Evolutionary conservation across 2,888 invertebrate species (phyloP).

Genomic region (Temnothorax unifasciatus): DNA sequence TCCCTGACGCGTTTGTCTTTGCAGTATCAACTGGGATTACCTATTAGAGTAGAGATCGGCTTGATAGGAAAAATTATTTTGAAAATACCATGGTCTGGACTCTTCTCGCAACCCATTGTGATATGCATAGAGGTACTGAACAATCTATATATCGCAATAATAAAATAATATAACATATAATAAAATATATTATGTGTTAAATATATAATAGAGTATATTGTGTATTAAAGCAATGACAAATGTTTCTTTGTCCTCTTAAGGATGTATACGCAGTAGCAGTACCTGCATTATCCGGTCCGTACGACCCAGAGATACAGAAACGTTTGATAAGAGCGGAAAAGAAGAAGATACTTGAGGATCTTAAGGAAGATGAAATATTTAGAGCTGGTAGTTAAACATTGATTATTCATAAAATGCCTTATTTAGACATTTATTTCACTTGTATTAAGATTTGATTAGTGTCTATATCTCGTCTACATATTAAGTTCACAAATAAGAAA

Average conservation of each 20-base stretch:
- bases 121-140: conserved; percentile 89
- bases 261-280: conserved; percentile 92
- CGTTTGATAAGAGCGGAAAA: conserved; percentile 91
- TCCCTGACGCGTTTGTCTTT: conserved; percentile 77
- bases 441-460: not conserved
- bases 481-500: not conserved
- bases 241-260: conserved; percentile 74
- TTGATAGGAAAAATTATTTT: conserved; percentile 92
- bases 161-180: not conserved
- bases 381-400: conserved; percentile 62
- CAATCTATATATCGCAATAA: not conserved
- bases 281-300: conserved; percentile 90
- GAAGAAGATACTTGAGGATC: conserved; percentile 90
- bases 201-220: not conserved
- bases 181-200: not conserved
- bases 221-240: not conserved
- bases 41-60: conserved; percentile 94
- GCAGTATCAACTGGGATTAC: conserved; percentile 93
- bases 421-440: not conserved
- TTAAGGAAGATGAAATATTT: conserved; percentile 88
- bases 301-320: conserved; percentile 92
- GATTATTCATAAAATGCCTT: not conserved
- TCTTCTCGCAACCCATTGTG: conserved; percentile 91
- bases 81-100: conserved; percentile 93
- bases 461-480: no score